Percentiles rank a stretch among this genome's conserved stretches.
Conservation (phyloP, 1,140 invertebrate species). For the Oreohelix idahoensis region DNA sequence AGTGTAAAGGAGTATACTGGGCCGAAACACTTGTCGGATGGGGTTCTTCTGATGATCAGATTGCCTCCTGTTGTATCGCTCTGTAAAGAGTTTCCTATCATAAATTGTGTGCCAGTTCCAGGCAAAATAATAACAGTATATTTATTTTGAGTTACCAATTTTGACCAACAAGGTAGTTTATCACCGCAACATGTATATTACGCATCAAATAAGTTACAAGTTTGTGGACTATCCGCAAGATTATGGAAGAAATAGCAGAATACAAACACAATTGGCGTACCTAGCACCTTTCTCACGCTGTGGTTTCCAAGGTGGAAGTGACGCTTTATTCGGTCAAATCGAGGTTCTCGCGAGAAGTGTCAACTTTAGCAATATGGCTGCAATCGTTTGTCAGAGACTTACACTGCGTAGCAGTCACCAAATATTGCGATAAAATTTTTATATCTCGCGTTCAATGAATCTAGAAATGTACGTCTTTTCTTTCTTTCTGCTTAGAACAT, state of each 20-base stretch:
- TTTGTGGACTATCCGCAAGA: no score
- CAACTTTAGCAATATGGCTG: conserved; percentile 24
- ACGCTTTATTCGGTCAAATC: background rate
- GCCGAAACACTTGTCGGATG: no score
- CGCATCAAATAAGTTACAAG: no score
- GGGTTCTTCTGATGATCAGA: no score
- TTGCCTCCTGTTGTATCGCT: no score
- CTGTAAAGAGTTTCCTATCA: no score
- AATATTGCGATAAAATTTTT: background rate
- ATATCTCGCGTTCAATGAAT: background rate
- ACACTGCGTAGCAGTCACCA: background rate
- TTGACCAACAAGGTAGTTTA: no score
- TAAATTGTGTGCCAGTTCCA: no score
- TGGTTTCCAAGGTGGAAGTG: conserved; percentile 43
- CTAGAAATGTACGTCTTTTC: background rate
- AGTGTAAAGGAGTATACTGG: no score
- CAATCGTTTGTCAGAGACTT: background rate
- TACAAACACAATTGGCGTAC: background rate
- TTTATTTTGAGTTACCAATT: no score
- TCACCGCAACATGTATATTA: no score
- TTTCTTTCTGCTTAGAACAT: background rate
- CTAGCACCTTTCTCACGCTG: conserved; percentile 25
- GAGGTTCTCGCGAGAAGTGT: conserved; percentile 29
- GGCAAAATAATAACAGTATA: no score
- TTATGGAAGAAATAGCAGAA: background rate